phyloP scores from a whole-genome alignment of 1,140 invertebrate species.

The Nasonia giraulti region DNA sequence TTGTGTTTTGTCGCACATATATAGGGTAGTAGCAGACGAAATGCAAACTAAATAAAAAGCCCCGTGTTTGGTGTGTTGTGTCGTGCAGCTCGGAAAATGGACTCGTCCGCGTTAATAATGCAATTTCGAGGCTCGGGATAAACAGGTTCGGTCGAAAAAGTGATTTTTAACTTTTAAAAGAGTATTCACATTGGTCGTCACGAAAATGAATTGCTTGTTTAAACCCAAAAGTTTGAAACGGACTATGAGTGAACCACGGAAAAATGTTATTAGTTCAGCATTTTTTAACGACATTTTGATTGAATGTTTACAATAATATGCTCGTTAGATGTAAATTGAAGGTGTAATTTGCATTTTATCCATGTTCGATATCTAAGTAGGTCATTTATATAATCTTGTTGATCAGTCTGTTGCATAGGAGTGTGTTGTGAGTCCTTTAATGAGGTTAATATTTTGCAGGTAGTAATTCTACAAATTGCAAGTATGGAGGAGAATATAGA shows the following conservation, averaged over 20 bases:
- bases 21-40: conserved; percentile 37
- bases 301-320: conserved; percentile 6
- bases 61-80: neutral
- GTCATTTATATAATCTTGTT: conserved; percentile 32
- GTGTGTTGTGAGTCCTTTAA: neutral
- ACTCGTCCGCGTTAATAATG: conserved; percentile 49
- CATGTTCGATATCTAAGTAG: conserved; percentile 30
- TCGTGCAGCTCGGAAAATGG: conserved; percentile 40
- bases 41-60: conserved; percentile 37
- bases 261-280: neutral
- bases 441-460: conserved; percentile 43
- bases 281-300: neutral
- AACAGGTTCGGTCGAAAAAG: conserved; percentile 2
- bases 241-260: neutral
- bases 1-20: conserved; percentile 10
- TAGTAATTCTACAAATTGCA: conserved; percentile 54
- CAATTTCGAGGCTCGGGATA: neutral
- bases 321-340: conserved; percentile 37
- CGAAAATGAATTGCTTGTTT: conserved; percentile 37
- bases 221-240: neutral
- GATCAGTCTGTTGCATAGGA: neutral
- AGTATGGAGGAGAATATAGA: conserved; percentile 69
- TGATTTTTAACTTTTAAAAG: conserved; percentile 3
- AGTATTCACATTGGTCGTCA: neutral
- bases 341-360: conserved; percentile 25